Conservation (phyloP, 2,797 vertebrate genomes). For the Luscinia luscinia region DNA sequence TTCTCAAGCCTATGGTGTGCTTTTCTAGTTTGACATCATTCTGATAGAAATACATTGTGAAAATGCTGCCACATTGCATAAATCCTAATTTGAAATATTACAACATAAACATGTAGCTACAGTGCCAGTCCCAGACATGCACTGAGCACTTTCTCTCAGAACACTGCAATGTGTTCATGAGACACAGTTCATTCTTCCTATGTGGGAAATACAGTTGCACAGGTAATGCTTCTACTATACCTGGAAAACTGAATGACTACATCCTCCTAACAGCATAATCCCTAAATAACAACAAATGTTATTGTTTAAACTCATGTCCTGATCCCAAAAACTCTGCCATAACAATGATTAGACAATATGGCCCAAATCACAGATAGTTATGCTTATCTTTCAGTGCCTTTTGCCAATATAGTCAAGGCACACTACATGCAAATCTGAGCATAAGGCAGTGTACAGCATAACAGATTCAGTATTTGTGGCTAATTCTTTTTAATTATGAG, state of each 20-base stretch:
- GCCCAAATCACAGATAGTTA: not conserved
- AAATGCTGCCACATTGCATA: not conserved
- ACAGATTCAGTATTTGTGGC: not conserved
- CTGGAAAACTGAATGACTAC: not conserved
- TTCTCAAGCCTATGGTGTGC: not conserved
- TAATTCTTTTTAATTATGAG: not conserved
- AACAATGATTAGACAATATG: not conserved
- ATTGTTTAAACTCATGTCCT: not conserved
- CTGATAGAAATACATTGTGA: not conserved
- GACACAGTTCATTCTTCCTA: not conserved
- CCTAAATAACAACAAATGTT: not conserved
- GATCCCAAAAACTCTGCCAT: not conserved
- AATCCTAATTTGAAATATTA: not conserved
- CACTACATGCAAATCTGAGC: not conserved
- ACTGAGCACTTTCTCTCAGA: not conserved
- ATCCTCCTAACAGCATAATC: not conserved
- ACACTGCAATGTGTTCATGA: not conserved
- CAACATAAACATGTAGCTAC: not conserved
- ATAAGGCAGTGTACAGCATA: not conserved
- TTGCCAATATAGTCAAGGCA: not conserved
- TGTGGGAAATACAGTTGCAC: not conserved
- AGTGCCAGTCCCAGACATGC: not conserved
- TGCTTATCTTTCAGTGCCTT: not conserved
- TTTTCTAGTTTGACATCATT: not conserved
- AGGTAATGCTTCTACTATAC: not conserved